phyloP scores from a whole-genome alignment of 2,113 vertebrate species.

The Taxidea taxus region DNA sequence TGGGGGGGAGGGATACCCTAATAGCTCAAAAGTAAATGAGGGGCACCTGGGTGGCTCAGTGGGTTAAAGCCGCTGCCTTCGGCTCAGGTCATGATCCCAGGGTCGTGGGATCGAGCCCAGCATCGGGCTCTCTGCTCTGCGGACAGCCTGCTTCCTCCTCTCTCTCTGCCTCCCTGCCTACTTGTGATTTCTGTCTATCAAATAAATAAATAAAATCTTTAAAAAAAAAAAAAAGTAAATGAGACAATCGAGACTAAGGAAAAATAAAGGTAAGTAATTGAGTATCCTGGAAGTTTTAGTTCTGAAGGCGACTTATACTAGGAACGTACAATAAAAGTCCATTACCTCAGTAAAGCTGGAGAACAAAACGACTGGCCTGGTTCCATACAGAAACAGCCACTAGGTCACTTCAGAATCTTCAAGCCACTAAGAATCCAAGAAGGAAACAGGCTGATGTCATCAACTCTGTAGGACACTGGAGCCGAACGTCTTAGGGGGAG shows the following conservation, averaged over 20 bases:
- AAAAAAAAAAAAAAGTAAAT: not conserved
- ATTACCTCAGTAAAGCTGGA: not conserved
- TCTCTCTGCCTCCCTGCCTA: too few species aligned
- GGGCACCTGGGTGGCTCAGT: too few species aligned
- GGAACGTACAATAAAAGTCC: not conserved
- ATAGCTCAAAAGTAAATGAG: not conserved
- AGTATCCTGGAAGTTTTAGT: not conserved
- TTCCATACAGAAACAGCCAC: not conserved
- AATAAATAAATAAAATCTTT: too few species aligned
- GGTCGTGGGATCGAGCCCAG: too few species aligned
- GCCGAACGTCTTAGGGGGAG: not conserved
- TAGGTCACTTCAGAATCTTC: not conserved
- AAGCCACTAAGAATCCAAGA: not conserved
- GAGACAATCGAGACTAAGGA: not conserved
- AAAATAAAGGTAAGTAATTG: not conserved
- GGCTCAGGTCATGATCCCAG: too few species aligned
- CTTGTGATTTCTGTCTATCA: too few species aligned
- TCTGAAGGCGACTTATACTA: not conserved
- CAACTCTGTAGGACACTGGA: not conserved
- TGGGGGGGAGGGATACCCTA: accelerated
- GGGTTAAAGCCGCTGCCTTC: too few species aligned
- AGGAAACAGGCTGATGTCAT: not conserved
- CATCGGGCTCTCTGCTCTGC: too few species aligned
- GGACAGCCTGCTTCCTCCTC: too few species aligned
- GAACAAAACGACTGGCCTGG: not conserved